Base-by-base conservation (phyloP, 2,797 vertebrate species). In the Babyrousa celebensis region DNA sequence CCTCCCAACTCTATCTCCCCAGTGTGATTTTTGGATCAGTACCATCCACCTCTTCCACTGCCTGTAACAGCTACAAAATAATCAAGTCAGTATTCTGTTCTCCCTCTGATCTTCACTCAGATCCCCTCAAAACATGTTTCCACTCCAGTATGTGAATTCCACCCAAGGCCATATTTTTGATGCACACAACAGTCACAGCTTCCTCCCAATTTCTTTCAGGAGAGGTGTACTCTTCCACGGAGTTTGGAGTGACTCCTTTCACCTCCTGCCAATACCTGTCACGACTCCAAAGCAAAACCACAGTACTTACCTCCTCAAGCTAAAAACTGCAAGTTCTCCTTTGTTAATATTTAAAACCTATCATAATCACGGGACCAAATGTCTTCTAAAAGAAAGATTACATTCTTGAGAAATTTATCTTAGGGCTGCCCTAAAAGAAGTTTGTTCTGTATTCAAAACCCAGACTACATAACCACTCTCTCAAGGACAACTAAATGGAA, bases 251-350 rank as follows among this genome's bases (percentile, higher is more conserved):
- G 23, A 14, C 15, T 32, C 62, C 60, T 60, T 43, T 87, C 25
- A 54, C 43, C 40, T 96, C 70, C 21, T 43, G n/a, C 40, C 23
- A 94, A 36, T 40, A 77, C 20, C 62, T 63, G 2, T 27, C 14
- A 56, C 75, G 16, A 87, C 27, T 65, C 62, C 14, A 36, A 77
- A 20, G 62, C 20, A 91, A 68, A 85, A 32, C 67, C 23, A 72
- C 1, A 21, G 27, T 20, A 77, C 25, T 83, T 62, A 88, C 32
- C 65, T 67, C 29, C 29, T 67, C 78, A 29, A 20, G 11, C 14
- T 29, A 91, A 91, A 82, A 91, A 80, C 16, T 70, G 74, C 15
- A 90, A 82, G 16, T 36, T 77, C n/a, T 79, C 62, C 52, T 91
- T 68, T 70, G 12, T 62, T 91, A 86, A 18, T 54, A 85, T 36